A percentile compares a stretch with the other conserved stretches of the same genome.
These are phyloP conservation scores for Ascaphus truei DNA, from an alignment of 2,113 vertebrate species.

Conservation along the genomic window DNA sequence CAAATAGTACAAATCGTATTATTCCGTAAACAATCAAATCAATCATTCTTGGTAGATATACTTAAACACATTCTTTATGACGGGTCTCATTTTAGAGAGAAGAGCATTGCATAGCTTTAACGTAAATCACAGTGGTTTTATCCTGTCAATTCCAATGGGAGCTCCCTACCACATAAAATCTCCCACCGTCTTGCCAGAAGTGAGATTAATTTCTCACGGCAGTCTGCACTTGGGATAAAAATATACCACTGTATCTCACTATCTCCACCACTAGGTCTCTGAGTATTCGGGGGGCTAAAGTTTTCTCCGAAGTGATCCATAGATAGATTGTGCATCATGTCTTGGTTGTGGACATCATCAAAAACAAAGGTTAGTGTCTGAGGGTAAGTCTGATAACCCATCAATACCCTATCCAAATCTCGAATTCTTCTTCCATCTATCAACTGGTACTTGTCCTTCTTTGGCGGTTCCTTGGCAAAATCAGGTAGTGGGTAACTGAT, in stretches of 20 bases:
- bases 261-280: constrained; percentile 46
- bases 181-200: constrained; percentile 95
- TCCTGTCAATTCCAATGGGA: constrained; percentile 91
- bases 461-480: constrained; percentile 92
- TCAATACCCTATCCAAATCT: constrained; percentile 88
- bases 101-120: no score
- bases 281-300: constrained; percentile 30
- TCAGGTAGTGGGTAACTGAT: constrained; percentile 91
- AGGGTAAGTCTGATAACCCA: constrained; percentile 92
- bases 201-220: constrained; percentile 87
- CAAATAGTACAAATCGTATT: no score
- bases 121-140: constrained; percentile 27
- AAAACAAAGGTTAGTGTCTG: constrained; percentile 93
- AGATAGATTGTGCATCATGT: constrained; percentile 86
- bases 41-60: not conserved
- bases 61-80: no score
- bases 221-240: constrained; percentile 89
- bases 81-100: no score
- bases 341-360: constrained; percentile 86
- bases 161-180: constrained; percentile 84
- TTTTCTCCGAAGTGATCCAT: constrained; percentile 86
- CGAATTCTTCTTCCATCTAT: constrained; percentile 84
- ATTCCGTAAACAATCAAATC: constrained; percentile 4
- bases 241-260: constrained; percentile 90
- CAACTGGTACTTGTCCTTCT: constrained; percentile 84